These are phyloP conservation scores for Archaeoteleia sp. DNA, from an alignment of 2,888 invertebrate species.

Conservation along the genomic window DNA sequence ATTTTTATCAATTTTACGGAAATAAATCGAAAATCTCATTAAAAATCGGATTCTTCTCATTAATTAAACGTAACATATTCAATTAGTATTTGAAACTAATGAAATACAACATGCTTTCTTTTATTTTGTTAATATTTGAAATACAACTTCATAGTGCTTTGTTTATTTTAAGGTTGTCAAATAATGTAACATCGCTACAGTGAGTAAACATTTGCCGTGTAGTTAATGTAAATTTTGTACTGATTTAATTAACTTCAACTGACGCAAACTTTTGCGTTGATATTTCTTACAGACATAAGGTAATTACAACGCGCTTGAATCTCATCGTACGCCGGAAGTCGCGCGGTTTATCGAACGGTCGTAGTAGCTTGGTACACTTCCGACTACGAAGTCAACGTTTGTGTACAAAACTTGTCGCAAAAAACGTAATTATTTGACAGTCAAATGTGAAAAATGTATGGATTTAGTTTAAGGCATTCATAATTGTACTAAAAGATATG, in stretches of 20 bases:
- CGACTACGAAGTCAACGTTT: conserved; percentile 52
- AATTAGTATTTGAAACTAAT: too few species aligned
- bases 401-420: conserved; percentile 21
- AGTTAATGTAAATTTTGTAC: conserved; percentile 40
- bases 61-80: too few species aligned
- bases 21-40: too few species aligned
- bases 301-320: conserved; percentile 61
- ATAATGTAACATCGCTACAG: conserved; percentile 17
- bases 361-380: conserved; percentile 52
- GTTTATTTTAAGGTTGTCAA: conserved; percentile 20
- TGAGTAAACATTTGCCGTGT: conserved; percentile 32
- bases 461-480: too few species aligned
- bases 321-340: conserved; percentile 59
- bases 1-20: too few species aligned
- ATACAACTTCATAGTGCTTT: conserved; percentile 2
- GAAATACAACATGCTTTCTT: too few species aligned
- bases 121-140: too few species aligned
- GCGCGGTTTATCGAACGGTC: conserved; percentile 60
- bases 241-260: conserved; percentile 50
- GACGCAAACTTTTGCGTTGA: conserved; percentile 45
- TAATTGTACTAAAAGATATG: too few species aligned
- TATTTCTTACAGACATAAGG: conserved; percentile 57
- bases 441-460: too few species aligned
- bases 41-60: too few species aligned
- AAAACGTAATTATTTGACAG: conserved; percentile 27